Evolutionary conservation across 2,888 invertebrate species (phyloP).

Genomic region (Lingula anatina): DNA sequence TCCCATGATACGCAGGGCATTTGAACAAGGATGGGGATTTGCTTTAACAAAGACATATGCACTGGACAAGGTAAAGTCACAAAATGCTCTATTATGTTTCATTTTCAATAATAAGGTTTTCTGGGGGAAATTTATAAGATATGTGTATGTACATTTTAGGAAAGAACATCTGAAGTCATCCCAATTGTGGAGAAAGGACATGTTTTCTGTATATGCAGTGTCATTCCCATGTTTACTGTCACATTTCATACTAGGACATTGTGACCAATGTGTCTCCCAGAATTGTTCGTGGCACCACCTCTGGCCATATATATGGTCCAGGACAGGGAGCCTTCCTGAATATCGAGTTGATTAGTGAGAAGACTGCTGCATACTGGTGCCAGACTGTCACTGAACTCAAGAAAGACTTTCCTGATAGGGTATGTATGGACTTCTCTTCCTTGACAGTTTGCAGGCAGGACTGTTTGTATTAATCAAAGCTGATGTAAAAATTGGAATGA

Average conservation of each 20-base stretch:
- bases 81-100: too few species aligned
- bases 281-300: constrained; percentile 88
- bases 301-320: constrained; percentile 86
- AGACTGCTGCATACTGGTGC: constrained; percentile 90
- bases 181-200: too few species aligned
- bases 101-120: too few species aligned
- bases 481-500: too few species aligned
- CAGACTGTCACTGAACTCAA: constrained; percentile 82
- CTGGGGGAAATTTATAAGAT: too few species aligned
- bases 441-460: neutral
- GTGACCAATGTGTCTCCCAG: constrained; percentile 97
- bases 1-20: constrained; percentile 91
- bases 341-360: constrained; percentile 97
- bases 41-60: constrained; percentile 96
- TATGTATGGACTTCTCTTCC: constrained; percentile 48
- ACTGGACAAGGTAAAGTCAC: constrained; percentile 74
- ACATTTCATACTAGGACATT: too few species aligned
- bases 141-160: too few species aligned
- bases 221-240: too few species aligned
- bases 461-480: too few species aligned
- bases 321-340: constrained; percentile 96
- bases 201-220: too few species aligned
- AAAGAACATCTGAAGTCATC: too few species aligned
- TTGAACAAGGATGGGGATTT: constrained; percentile 95
- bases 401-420: constrained; percentile 84